Evolutionary conservation across 2,888 invertebrate species (phyloP).

Genomic region (Argynnis bischoffii): DNA sequence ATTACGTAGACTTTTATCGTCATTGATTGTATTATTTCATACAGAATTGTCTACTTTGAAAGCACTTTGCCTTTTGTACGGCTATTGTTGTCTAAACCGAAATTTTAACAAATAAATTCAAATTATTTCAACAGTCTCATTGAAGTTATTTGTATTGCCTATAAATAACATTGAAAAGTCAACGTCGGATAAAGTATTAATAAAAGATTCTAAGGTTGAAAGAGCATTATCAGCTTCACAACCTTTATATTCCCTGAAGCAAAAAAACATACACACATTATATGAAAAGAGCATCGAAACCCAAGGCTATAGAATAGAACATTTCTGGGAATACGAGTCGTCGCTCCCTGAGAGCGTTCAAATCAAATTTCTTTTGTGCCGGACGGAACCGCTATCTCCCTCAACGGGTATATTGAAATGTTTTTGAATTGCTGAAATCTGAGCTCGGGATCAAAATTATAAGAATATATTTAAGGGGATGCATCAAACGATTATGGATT

Average conservation of each 20-base stretch:
- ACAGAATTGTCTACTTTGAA: no score
- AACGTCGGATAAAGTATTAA: background rate
- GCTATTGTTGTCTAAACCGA: no score
- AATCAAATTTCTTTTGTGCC: slow-evolving; percentile 16
- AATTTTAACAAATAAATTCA: no score
- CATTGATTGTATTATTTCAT: no score
- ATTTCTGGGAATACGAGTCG: slow-evolving; percentile 3
- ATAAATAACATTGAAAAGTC: no score
- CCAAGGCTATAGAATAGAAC: background rate
- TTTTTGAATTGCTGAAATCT: slow-evolving; percentile 4
- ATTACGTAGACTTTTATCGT: no score
- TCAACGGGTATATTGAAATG: slow-evolving; percentile 9
- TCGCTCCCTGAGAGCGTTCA: slow-evolving; percentile 5
- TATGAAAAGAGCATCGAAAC: background rate
- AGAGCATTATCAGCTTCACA: no score
- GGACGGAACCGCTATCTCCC: slow-evolving; percentile 8
- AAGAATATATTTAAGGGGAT: background rate
- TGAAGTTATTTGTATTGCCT: no score
- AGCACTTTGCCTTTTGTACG: no score
- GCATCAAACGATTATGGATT: background rate
- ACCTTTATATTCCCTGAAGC: background rate
- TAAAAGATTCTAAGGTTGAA: background rate
- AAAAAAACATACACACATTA: background rate
- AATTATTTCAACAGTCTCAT: no score
- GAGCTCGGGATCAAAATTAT: background rate